phyloP scores from a whole-genome alignment of 2,113 vertebrate genomes.

The Nycticorax nycticorax region DNA sequence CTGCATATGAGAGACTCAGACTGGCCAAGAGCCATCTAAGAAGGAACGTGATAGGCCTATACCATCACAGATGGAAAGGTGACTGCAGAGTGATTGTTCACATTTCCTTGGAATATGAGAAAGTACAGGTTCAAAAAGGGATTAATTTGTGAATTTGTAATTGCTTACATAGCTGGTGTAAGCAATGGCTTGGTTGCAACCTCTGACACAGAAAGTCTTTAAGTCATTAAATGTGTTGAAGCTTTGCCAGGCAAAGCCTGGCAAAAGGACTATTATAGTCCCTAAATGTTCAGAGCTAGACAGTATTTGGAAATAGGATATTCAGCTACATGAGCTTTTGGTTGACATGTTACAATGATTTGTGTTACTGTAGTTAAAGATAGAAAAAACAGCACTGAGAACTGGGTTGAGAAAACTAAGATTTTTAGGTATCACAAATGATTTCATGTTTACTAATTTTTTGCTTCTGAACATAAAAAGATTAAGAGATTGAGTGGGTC shows the following conservation, averaged over 20 bases:
- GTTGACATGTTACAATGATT: background rate
- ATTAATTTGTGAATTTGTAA: background rate
- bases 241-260: background rate
- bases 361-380: background rate
- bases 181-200: background rate
- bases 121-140: background rate
- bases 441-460: background rate
- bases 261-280: background rate
- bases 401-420: background rate
- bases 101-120: background rate
- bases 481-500: background rate
- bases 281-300: background rate
- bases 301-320: background rate
- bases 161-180: background rate
- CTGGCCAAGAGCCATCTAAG: background rate
- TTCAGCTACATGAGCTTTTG: background rate
- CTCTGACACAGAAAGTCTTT: background rate
- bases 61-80: background rate
- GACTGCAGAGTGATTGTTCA: background rate
- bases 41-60: background rate
- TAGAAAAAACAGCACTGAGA: background rate
- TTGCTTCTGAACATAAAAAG: background rate
- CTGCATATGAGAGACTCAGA: background rate
- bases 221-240: background rate
- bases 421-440: background rate